Base-by-base conservation (phyloP, 2,797 vertebrate species). In the Malacoctenus gilli region DNA sequence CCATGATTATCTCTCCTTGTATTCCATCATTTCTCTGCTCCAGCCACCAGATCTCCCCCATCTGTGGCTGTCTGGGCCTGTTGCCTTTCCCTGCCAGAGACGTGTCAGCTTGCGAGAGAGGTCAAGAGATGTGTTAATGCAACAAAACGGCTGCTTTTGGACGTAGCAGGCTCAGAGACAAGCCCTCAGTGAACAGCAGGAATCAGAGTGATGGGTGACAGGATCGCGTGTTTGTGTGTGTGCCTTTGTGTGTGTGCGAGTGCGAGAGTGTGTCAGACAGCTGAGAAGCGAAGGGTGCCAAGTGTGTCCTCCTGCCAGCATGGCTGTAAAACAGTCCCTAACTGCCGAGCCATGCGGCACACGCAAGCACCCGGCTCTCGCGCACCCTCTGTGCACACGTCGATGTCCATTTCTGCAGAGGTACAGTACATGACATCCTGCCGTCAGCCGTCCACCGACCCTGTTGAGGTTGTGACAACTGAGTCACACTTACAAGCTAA, bases 201-300 rank as follows among this genome's bases (percentile, higher is more conserved):
- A 66, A 55, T 66, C 48, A 56, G 40, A 80, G 30, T 72, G 72
- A 69, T 8, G 43, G 53, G 36, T 80, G 79, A 79, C 70, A 68
- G 48, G 35, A 38, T 12, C 35, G 16, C 36, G 11, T 13, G 22
- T 58, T 19, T 55, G 20, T 37, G 1, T 59, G 35, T 39, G 40
- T 32, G 30, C 4, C 9, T 32, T 8, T 10, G 30, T 32, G 30
- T 10, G 11, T 14, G 22, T 58, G 22, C 52, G 23, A 32, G 1
- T 59, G 35, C 36, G 40, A 51, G 40, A 44, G 41, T 51, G 44
- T 48, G 47, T 63, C n/a, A 11, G 69, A 64, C 51, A 64, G 51
- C 76, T 58, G 34, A 63, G 66, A 69, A 58, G 39, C 63, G 56
- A 72, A 61, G 30, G 41, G 28, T 73, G 56, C 60, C 65, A 77